A percentile compares a stretch with the other conserved stretches of the same genome.
Evolutionary conservation across 2,113 vertebrate species (phyloP).

Genomic region (Pluvianellus socialis): DNA sequence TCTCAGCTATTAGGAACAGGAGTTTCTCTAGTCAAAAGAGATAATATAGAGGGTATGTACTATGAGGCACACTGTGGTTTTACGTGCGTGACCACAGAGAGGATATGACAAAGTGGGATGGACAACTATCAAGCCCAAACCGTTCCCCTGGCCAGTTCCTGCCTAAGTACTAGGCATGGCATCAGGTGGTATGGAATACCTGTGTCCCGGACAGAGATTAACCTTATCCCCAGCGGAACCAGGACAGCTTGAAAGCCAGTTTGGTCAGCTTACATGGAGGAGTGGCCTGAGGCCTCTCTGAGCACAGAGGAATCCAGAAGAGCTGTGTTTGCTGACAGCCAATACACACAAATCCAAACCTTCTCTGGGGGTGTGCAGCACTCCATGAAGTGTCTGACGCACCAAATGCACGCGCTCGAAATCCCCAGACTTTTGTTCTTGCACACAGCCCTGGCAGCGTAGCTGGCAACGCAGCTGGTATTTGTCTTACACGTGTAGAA

Average conservation of each 20-base stretch:
- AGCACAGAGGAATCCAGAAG: neutral
- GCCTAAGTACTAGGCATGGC: too few species aligned
- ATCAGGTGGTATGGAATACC: too few species aligned
- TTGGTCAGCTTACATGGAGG: neutral
- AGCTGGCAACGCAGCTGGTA: neutral
- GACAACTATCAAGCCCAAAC: too few species aligned
- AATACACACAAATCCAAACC: neutral
- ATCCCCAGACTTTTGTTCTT: neutral
- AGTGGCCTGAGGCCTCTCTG: neutral
- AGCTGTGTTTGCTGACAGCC: neutral
- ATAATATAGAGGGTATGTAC: too few species aligned
- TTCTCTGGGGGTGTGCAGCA: neutral
- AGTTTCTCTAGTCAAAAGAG: too few species aligned
- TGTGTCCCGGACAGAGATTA: too few species aligned
- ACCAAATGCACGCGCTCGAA: neutral
- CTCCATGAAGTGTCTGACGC: neutral
- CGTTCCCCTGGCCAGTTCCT: too few species aligned
- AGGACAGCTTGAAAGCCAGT: neutral
- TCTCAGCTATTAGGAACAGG: too few species aligned
- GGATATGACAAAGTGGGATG: too few species aligned
- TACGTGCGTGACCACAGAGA: too few species aligned
- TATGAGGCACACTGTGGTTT: too few species aligned
- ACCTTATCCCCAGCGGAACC: too few species aligned
- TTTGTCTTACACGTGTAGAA: neutral
- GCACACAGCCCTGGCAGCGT: neutral